A percentile compares a stretch with the other conserved stretches of the same genome.
phyloP scores from a whole-genome alignment of 1,140 invertebrate genomes.

The Habropoda laboriosa region DNA sequence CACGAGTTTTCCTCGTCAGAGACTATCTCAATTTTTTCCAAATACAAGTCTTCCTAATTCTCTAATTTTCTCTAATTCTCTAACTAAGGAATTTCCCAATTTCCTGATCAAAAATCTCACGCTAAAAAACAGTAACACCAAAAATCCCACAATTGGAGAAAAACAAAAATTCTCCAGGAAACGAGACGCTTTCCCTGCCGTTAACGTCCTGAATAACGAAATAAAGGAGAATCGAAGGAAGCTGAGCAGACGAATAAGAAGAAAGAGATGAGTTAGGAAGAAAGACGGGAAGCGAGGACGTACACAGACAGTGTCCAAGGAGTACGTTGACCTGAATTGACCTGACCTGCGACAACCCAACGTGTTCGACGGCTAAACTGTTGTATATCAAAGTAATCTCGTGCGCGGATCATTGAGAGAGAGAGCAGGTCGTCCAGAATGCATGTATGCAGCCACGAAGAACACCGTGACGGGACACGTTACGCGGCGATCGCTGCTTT shows the following conservation, averaged over 20 bases:
- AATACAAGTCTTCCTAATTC: no score
- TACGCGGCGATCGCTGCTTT: slow-evolving; percentile 38
- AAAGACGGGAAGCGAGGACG: slow-evolving; percentile 9
- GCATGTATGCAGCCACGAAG: slow-evolving; percentile 18
- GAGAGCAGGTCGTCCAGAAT: not conserved
- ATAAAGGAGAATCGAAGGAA: not conserved
- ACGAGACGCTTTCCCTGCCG: no score
- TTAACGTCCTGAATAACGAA: no score
- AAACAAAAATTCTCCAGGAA: no score
- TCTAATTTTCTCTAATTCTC: no score
- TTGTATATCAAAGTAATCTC: slow-evolving; percentile 73
- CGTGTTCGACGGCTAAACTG: slow-evolving; percentile 70
- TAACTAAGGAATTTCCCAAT: no score
- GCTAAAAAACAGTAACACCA: no score
- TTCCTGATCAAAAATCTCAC: no score
- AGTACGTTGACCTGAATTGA: slow-evolving; percentile 75
- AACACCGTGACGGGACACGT: not conserved
- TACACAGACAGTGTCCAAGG: slow-evolving; percentile 35
- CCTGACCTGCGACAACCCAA: slow-evolving; percentile 76
- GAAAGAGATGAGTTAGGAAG: slow-evolving; percentile 19
- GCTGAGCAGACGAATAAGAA: not conserved
- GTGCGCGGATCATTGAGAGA: slow-evolving; percentile 57
- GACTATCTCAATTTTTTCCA: no score
- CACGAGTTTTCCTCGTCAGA: no score
- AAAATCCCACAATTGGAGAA: no score